Evolutionary conservation across 2,113 vertebrate genomes (phyloP).

Genomic region (Pomatorhinus ruficollis): DNA sequence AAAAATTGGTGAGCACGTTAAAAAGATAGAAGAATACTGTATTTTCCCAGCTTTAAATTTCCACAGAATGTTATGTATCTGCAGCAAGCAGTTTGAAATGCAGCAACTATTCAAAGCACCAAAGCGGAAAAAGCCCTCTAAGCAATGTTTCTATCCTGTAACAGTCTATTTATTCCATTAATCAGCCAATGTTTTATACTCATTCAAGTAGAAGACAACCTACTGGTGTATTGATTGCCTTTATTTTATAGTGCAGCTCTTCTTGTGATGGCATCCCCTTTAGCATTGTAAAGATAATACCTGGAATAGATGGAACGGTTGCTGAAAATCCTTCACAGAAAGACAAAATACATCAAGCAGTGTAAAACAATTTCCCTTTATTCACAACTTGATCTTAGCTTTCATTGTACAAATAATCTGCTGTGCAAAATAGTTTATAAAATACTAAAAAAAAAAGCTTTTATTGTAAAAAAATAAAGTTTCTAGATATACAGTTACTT

Average conservation of each 20-base stretch:
- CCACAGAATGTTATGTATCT: neutral
- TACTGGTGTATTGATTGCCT: neutral
- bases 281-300: neutral
- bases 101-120: neutral
- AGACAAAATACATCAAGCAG: neutral
- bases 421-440: slow-evolving; percentile 72
- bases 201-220: neutral
- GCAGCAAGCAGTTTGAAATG: neutral
- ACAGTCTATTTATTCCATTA: neutral
- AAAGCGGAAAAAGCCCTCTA: neutral
- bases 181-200: neutral
- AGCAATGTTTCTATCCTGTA: neutral
- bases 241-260: neutral
- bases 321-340: neutral
- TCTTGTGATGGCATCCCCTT: neutral
- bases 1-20: neutral
- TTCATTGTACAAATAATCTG: slow-evolving; percentile 65
- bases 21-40: neutral
- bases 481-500: slow-evolving; percentile 44
- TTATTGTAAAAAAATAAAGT: slow-evolving; percentile 69
- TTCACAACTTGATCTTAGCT: neutral
- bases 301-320: neutral
- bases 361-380: slow-evolving; percentile 59
- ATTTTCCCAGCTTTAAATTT: neutral
- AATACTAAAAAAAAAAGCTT: slow-evolving; percentile 49